Evolutionary conservation across 2,797 vertebrate genomes (phyloP), one percentile per base, ranked within the genome.

Genomic region (Gila robusta): DNA sequence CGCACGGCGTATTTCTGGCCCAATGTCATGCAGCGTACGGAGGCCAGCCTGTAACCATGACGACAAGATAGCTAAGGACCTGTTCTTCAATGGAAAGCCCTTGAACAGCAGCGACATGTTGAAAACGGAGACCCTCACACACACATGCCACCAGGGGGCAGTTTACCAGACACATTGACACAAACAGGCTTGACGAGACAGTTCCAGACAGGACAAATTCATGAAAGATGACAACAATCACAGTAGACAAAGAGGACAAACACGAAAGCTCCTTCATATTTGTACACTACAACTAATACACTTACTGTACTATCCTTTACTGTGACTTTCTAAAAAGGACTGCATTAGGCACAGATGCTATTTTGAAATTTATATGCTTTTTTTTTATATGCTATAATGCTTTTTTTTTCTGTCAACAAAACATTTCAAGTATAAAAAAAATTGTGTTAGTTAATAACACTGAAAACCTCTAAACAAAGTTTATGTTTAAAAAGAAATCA

Each of bases 21-120:
- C 98, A 92, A 99, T 99, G 96, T 99, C 98, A 95, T 99, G 98
- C 93, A 99, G 97, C 84, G 98, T 99, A 94, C 98, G 98, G 94
- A 99, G 96, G 93, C 98, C 98, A 91, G 98, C 98, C 98, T 99
- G 97, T 92, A 98, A 96, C 95, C 96, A 96, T 94, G 95, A 96
- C 93, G 96, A 96, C 83, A 94, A 87, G 86, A 85, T 83, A 84
- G 77, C 91, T 90, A 90, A 91, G 83, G 79, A 79, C 82, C 72
- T 8, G 83, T 76, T 64, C 76, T 67, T 86, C 39, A 66, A 72
- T 82, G 49, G 41, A 41, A 72, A 21, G 67, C 71, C 52, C 59
- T 73, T 47, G 39, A 56, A 39, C 74, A 69, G 49, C 78, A 56
- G 52, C 74, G 71, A 86, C 76, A 83, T 35, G 71, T 79, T 86